Conservation (phyloP, 1,140 invertebrate genomes). For the Megathymus violae region DNA sequence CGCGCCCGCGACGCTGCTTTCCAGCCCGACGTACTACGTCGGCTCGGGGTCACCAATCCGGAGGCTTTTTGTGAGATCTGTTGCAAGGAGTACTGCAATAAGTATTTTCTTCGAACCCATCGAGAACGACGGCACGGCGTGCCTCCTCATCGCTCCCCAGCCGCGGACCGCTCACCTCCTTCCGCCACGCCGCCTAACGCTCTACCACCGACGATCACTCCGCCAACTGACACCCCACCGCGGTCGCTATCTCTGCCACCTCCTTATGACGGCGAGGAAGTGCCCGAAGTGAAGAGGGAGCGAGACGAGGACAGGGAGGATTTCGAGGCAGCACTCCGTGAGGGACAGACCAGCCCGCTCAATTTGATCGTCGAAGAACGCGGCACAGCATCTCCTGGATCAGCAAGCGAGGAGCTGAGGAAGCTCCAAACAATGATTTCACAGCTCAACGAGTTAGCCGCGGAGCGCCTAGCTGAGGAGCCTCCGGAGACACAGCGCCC, state of each 20-base stretch:
- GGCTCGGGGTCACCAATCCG: conserved; percentile 92
- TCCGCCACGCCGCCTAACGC: conserved; percentile 82
- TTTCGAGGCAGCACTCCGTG: conserved; percentile 66
- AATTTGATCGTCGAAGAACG: conserved; percentile 82
- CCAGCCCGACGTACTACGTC: conserved; percentile 87
- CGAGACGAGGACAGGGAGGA: conserved; percentile 65
- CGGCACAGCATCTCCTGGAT: conserved; percentile 79
- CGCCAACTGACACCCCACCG: conserved; percentile 82
- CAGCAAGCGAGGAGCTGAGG: conserved; percentile 91
- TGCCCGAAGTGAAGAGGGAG: conserved; percentile 74
- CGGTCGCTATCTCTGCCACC: conserved; percentile 86
- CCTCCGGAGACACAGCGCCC: conserved; percentile 69
- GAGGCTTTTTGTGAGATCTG: conserved; percentile 97
- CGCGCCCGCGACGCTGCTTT: conserved; percentile 87
- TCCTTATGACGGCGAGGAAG: conserved; percentile 78
- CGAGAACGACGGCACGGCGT: conserved; percentile 93
- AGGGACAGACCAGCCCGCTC: conserved; percentile 77
- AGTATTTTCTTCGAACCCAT: conserved; percentile 96
- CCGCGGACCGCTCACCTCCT: conserved; percentile 84
- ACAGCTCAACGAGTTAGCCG: conserved; percentile 92
- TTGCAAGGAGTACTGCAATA: conserved; percentile 97
- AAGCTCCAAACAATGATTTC: conserved; percentile 96
- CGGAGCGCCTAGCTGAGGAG: conserved; percentile 82
- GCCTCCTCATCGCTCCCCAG: conserved; percentile 85
- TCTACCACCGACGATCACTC: conserved; percentile 68